Base-by-base conservation (phyloP, 2,888 invertebrate species). In the Zaprionus lineosus region DNA sequence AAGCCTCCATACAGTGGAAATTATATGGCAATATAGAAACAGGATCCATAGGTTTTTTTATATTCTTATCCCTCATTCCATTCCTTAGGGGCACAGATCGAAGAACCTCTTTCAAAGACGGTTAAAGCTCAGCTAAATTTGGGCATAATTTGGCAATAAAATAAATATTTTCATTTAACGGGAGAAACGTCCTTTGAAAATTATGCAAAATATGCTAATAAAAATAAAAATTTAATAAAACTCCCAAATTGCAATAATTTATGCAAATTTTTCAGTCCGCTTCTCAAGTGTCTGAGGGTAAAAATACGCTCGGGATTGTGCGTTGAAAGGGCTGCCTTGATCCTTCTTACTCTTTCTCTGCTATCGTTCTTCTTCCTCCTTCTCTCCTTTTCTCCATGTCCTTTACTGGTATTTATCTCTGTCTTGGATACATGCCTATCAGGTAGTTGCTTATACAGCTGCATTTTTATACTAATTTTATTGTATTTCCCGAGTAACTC, bases 121-220 rank as follows among this genome's bases (percentile, higher is more conserved):
- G n/a, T n/a, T n/a, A n/a, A n/a, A n/a, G n/a, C n/a, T n/a, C n/a
- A n/a, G n/a, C n/a, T n/a, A n/a, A n/a, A n/a, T n/a, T n/a, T n/a
- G n/a, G n/a, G n/a, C n/a, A n/a, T n/a, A n/a, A n/a, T 21, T 21
- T 21, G 21, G 7, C 3, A 21, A 21, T 21, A 21, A 29, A 29
- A 21, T 21, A 21, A 21, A 6, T 6, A n/a, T n/a, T n/a, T n/a
- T n/a, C n/a, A 31, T 1, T 11, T 2, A 31, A 31, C n/a, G 29
- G 29, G 29, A 21, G 39, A 46, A 37, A 47, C 15, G 41, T 24
- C 51, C 40, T 39, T 43, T 19, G 34, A 26, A 76, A 82, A 84
- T 78, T 84, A 82, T 84, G 82, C 82, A 74, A 82, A 82, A 70
- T 74, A 84, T 74, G 57, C 82, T 67, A 77, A 81, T 84, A 78